Conservation (phyloP, 2,797 vertebrate species). For the Alosa sapidissima region DNA sequence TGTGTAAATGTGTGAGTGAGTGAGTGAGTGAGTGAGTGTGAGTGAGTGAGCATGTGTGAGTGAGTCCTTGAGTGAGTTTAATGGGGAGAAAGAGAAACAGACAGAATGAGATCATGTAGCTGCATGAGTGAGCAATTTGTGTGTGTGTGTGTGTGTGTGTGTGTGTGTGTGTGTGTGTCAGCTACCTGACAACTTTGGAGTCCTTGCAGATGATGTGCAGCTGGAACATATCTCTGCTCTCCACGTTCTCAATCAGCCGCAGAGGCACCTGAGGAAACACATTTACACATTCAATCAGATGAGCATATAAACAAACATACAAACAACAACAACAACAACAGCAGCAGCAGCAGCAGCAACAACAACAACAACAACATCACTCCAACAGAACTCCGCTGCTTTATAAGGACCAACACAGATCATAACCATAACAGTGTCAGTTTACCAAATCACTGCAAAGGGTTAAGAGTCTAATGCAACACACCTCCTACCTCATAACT, state of each 20-base stretch:
- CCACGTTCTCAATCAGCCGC: conserved; percentile 94
- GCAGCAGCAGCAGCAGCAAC: conserved; percentile 1
- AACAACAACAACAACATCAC: not conserved
- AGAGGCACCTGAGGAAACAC: conserved; percentile 86
- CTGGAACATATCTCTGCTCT: conserved; percentile 99
- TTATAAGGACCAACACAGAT: not conserved
- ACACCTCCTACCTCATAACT: too few relatives aligned
- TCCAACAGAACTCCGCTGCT: not conserved
- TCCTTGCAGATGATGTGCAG: conserved; percentile 98
- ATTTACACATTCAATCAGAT: not conserved
- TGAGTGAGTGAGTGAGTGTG: not conserved
- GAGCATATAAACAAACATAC: not conserved
- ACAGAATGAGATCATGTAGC: not conserved
- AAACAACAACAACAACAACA: not conserved
- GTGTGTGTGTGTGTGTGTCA: not conserved
- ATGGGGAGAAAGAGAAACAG: not conserved
- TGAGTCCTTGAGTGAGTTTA: not conserved
- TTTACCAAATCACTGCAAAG: not conserved
- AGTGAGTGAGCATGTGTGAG: not conserved
- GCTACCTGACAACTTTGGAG: conserved; percentile 97
- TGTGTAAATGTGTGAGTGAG: too few relatives aligned
- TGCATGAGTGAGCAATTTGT: not conserved
- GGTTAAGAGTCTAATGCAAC: not conserved
- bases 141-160: not conserved
- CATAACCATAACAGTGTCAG: not conserved